These are phyloP conservation scores for Enteromius trimaculatus DNA, from an alignment of 2,797 vertebrate genomes.

Conservation along the genomic window DNA sequence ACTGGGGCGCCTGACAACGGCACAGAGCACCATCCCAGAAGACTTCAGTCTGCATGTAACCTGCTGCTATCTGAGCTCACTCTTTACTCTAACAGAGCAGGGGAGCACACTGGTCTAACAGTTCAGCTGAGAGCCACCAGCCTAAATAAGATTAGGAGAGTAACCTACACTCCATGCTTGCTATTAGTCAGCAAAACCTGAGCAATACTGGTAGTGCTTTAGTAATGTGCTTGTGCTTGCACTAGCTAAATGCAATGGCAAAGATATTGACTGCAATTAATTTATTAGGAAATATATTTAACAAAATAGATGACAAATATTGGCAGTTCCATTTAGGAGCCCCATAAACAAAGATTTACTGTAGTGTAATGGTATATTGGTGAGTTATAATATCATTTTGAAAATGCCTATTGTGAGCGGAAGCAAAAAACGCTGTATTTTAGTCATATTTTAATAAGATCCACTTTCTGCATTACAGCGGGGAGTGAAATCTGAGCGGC, in stretches of 20 bases:
- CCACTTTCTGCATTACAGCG: not conserved
- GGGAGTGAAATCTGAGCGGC: not conserved
- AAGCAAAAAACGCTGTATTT: not conserved
- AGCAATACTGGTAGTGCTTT: not conserved
- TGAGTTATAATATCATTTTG: not conserved
- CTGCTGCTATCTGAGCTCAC: slow-evolving; percentile 41
- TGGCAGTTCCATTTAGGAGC: not conserved
- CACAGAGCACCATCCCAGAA: slow-evolving; percentile 43
- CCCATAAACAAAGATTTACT: not conserved
- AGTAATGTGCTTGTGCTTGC: not conserved
- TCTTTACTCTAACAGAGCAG: slow-evolving; percentile 30
- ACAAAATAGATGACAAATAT: not conserved
- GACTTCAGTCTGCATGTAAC: slow-evolving; percentile 41
- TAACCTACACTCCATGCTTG: not conserved
- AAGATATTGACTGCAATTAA: not conserved
- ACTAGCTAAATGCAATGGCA: not conserved
- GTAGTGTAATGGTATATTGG: not conserved
- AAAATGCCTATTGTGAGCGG: not conserved
- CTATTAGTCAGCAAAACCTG: not conserved
- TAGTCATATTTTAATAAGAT: not conserved
- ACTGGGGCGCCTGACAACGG: slow-evolving; percentile 45
- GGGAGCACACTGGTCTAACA: slow-evolving; percentile 16
- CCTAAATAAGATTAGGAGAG: not conserved
- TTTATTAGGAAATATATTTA: slow-evolving; percentile 15
- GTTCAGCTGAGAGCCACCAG: slow-evolving; percentile 14